A percentile compares a stretch with the other conserved stretches of the same genome.
These are phyloP conservation scores for Crotalus tigris DNA, from an alignment of 2,113 vertebrate species.

Conservation along the genomic window DNA sequence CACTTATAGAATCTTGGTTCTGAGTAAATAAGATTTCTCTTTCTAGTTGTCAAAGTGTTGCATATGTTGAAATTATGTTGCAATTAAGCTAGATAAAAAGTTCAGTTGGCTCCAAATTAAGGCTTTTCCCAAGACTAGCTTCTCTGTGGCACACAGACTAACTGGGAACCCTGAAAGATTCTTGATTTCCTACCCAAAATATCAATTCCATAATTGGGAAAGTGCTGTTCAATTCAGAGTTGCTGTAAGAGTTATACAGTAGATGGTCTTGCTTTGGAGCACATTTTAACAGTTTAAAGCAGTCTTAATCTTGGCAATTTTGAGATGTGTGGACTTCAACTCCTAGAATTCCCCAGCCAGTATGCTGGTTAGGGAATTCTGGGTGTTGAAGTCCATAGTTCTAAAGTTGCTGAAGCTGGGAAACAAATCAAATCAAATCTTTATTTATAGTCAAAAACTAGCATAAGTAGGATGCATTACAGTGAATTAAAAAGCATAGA, in stretches of 20 bases:
- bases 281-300: not conserved
- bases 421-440: not conserved
- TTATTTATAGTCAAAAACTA: too few species aligned
- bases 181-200: not conserved
- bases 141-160: not conserved
- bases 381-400: not conserved
- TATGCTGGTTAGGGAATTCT: not conserved
- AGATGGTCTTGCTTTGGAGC: not conserved
- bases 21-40: not conserved
- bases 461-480: too few species aligned
- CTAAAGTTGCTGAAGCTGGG: not conserved
- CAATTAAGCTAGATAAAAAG: not conserved
- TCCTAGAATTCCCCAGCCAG: not conserved
- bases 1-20: not conserved
- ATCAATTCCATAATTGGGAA: not conserved
- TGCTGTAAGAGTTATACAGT: not conserved
- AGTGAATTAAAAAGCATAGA: too few species aligned
- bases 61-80: not conserved
- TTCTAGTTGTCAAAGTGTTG: not conserved
- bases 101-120: not conserved
- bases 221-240: not conserved
- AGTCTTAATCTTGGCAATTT: not conserved
- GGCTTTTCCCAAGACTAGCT: not conserved
- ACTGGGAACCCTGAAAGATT: not conserved
- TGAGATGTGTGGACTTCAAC: not conserved